Conservation (phyloP, 2,797 vertebrate genomes). For the Glossophaga mutica region DNA sequence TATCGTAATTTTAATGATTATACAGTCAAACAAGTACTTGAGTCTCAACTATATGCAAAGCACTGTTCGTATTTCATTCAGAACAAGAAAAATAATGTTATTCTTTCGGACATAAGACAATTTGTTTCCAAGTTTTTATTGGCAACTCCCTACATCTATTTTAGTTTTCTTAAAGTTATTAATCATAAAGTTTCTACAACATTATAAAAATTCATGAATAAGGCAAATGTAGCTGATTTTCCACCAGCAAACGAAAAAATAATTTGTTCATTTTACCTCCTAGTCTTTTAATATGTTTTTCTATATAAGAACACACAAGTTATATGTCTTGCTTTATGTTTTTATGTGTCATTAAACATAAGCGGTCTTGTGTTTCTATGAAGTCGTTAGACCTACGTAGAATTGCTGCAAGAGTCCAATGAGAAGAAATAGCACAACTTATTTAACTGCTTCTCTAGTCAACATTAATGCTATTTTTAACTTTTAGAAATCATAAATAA, state of each 20-base stretch:
- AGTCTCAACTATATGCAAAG: neutral
- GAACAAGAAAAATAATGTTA: constrained; percentile 13
- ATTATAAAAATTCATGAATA: neutral
- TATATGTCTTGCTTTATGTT: neutral
- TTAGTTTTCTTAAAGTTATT: neutral
- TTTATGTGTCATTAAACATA: neutral
- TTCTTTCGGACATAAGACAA: neutral
- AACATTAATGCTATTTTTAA: neutral
- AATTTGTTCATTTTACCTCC: neutral
- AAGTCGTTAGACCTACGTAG: neutral
- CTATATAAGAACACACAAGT: neutral
- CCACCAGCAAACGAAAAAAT: neutral
- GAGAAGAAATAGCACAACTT: neutral
- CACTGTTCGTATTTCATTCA: neutral
- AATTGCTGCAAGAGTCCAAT: neutral
- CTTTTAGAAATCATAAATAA: neutral
- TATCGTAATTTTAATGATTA: neutral
- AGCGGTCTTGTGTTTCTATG: neutral
- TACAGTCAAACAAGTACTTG: neutral
- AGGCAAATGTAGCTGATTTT: neutral
- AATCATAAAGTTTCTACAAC: neutral
- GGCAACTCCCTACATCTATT: neutral
- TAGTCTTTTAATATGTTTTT: neutral
- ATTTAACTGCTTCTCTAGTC: neutral
- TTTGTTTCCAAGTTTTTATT: neutral